Evolutionary conservation across 2,113 vertebrate genomes (phyloP).

Genomic region (Protobothrops flavoviridis): DNA sequence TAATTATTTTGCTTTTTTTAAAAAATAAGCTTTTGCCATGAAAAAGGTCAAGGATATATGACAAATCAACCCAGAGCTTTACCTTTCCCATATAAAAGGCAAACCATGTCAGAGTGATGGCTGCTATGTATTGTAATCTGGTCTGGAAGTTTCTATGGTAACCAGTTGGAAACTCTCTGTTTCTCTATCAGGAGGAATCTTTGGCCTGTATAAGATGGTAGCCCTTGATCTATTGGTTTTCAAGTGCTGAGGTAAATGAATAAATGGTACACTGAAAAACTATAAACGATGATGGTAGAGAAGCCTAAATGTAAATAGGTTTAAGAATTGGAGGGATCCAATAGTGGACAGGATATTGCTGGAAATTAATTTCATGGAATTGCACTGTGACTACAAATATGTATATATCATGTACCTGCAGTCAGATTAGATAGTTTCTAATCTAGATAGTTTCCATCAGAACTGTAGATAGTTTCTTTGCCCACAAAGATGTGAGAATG

Average conservation of each 20-base stretch:
- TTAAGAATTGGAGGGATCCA: not conserved
- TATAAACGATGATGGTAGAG: not conserved
- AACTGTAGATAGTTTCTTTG: not conserved
- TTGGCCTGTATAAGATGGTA: not conserved
- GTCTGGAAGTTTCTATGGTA: constrained; percentile 2
- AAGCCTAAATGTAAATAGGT: not conserved
- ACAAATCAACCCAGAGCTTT: not conserved
- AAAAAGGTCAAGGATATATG: not conserved
- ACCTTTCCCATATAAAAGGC: not conserved
- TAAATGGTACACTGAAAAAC: not conserved
- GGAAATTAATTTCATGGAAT: not conserved
- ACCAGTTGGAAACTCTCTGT: not conserved
- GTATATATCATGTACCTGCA: not conserved
- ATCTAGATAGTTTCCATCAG: too few species aligned
- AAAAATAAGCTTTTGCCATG: not conserved
- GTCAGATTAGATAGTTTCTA: not conserved
- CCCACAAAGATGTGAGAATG: not conserved
- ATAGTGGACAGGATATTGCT: not conserved
- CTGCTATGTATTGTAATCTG: not conserved
- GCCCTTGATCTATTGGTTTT: not conserved
- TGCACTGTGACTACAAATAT: not conserved
- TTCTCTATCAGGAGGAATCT: not conserved
- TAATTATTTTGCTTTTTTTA: not conserved
- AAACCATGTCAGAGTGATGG: not conserved
- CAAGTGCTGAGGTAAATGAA: not conserved